phyloP scores from a whole-genome alignment of 2,797 vertebrate genomes.

The Meriones psammophilus region DNA sequence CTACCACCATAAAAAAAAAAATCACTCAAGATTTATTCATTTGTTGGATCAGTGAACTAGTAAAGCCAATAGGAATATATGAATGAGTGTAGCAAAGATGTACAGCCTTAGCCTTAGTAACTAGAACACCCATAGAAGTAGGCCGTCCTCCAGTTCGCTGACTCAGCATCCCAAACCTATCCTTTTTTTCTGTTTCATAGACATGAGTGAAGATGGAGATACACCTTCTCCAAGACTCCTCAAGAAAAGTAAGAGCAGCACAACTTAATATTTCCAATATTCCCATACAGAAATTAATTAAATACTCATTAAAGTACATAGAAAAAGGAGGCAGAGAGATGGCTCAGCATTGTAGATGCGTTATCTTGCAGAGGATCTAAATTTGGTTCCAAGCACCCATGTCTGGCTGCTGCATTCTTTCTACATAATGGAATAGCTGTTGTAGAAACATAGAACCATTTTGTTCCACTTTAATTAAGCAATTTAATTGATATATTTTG shows the following conservation, averaged over 20 bases:
- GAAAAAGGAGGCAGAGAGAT: too few species aligned
- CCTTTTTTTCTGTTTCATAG: neutral
- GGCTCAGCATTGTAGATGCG: neutral
- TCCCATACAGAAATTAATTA: neutral
- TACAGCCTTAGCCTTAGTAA: too few species aligned
- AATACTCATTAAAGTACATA: neutral
- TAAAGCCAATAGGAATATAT: neutral
- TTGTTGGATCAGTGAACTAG: neutral
- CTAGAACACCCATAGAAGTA: neutral
- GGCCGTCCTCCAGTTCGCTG: neutral
- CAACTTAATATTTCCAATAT: neutral
- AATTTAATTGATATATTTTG: constrained; percentile 16
- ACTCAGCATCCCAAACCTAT: neutral
- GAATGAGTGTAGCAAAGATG: rapidly evolving
- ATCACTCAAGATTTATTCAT: neutral
- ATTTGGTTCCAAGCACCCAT: neutral
- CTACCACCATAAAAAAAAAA: neutral
- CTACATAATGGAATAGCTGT: neutral
- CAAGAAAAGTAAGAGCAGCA: neutral
- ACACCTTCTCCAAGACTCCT: neutral
- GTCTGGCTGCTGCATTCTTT: neutral
- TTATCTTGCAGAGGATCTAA: neutral
- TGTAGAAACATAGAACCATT: constrained; percentile 44
- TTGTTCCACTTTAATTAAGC: constrained; percentile 42
- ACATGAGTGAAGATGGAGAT: neutral